Evolutionary conservation across 2,113 vertebrate species (phyloP), one percentile per base, ranked within the genome.

Genomic region (Onychostruthus taczanowskii): DNA sequence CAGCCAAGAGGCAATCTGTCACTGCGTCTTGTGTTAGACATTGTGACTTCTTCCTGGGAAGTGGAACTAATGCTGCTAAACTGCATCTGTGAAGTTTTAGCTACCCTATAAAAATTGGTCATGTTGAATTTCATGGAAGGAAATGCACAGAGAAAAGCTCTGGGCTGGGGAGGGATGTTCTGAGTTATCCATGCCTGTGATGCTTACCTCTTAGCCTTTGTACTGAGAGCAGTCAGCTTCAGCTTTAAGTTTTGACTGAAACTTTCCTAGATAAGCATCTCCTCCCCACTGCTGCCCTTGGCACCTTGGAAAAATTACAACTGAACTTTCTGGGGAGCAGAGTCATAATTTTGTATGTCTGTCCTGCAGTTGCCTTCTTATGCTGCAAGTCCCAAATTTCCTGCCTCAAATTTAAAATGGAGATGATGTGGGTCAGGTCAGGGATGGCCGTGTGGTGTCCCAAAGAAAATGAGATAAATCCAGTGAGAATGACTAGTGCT

Each of bases 11-110:
- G 39, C 27, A 81, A 5, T 61, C n/a, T 2, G 2, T 47, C 72
- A 27, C 47, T 81, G 21, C 55, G 35, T 66, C 35, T 9, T 2
- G 0, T 0, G 0, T 39, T 12, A 16, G 30, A 27, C 15, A 3
- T 19, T 56, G 2, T 6, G 9, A 16, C 13, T 82, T 22, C 1
- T 75, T 93, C 33, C 33, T 11, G 13, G 50, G 52, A 81, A 41
- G 39, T n/a, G 28, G 28, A 89, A 55, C 30, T 64, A 35, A 31
- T 3, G 5, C 50, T 62, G 30, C 33, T 43, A 10, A 77, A 55
- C 20, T 58, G 46, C 5, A 2, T 37, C 26, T 44, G 7, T 39
- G 43, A 26, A 8, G 5, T 74, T 89, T 92, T 64, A 82, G 6
- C 64, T 81, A 44, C 31, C 24, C 2, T 1, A 6, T 50, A 55